phyloP scores from a whole-genome alignment of 2,888 invertebrate species.

The Zhuqinia jingwanae region DNA sequence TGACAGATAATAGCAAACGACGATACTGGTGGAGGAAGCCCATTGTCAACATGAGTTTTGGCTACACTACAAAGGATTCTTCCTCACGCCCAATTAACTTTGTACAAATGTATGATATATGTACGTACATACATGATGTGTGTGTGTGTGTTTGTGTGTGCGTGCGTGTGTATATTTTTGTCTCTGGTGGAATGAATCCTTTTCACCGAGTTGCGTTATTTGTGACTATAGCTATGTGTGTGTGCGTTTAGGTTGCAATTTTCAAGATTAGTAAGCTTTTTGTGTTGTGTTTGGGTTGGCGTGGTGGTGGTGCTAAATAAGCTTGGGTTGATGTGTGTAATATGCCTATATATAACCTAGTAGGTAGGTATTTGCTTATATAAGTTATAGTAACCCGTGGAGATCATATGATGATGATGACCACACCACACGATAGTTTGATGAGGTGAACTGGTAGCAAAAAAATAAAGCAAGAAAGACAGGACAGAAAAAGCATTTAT shows the following conservation, averaged over 20 bases:
- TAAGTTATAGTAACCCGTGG: slow-evolving; percentile 16
- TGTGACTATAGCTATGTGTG: not conserved
- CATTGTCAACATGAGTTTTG: slow-evolving; percentile 69
- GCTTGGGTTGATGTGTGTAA: not conserved
- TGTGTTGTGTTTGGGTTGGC: slow-evolving; percentile 29
- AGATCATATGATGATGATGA: slow-evolving; percentile 31
- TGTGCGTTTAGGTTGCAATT: slow-evolving; percentile 7
- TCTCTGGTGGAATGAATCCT: slow-evolving; percentile 33
- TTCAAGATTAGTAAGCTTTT: not conserved
- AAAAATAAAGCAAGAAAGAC: not conserved
- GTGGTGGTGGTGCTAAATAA: slow-evolving; percentile 20
- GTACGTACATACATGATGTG: not conserved
- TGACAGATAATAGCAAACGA: slow-evolving; percentile 68
- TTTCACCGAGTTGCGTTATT: not conserved
- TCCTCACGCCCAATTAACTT: slow-evolving; percentile 69
- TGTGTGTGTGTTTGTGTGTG: too few species aligned
- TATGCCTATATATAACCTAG: not conserved
- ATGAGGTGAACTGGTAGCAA: slow-evolving; percentile 45
- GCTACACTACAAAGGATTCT: slow-evolving; percentile 66
- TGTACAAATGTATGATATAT: slow-evolving; percentile 32
- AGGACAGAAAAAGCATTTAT: slow-evolving; percentile 34
- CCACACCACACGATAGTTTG: slow-evolving; percentile 37
- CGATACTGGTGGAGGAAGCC: slow-evolving; percentile 61
- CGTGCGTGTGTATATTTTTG: too few species aligned
- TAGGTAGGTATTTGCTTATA: not conserved